These are phyloP conservation scores for Lycaon pictus DNA, from an alignment of 2,113 vertebrate genomes.

Conservation along the genomic window DNA sequence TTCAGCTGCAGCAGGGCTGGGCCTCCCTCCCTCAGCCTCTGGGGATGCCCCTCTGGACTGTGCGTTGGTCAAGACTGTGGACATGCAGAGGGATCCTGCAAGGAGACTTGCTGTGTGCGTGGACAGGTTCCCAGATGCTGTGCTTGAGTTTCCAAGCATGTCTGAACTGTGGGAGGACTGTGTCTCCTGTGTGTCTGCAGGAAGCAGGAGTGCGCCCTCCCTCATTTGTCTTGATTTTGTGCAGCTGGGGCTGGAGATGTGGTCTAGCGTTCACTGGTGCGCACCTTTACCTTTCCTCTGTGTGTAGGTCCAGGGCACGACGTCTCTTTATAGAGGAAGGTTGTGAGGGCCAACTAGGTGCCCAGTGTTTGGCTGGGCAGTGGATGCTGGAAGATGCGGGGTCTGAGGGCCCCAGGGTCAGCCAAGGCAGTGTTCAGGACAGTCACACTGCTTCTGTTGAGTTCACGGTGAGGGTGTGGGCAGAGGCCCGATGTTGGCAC, in stretches of 20 bases:
- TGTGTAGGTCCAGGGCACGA: not conserved
- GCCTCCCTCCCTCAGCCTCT: not conserved
- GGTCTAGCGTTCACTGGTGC: not conserved
- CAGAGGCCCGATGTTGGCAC: not conserved
- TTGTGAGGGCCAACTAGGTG: not conserved
- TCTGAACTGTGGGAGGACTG: not conserved
- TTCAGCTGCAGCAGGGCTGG: not conserved
- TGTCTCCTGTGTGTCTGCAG: not conserved
- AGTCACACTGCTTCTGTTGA: too few species aligned
- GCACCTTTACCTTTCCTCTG: not conserved
- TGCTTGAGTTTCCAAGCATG: too few species aligned
- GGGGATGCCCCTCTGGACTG: not conserved
- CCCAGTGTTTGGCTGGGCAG: fast-evolving
- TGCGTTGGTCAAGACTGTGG: not conserved
- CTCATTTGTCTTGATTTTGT: not conserved
- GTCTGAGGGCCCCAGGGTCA: not conserved
- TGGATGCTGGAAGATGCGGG: not conserved
- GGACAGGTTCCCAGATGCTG: not conserved
- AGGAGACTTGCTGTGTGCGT: not conserved
- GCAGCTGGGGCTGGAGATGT: too few species aligned
- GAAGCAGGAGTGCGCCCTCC: not conserved
- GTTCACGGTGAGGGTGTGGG: not conserved
- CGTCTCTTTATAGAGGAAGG: not conserved
- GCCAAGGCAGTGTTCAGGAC: not conserved
- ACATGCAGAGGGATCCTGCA: too few species aligned